Percentiles rank a stretch among this genome's conserved stretches.
phyloP scores from a whole-genome alignment of 2,113 vertebrate species.

The Pluvialis apricaria region DNA sequence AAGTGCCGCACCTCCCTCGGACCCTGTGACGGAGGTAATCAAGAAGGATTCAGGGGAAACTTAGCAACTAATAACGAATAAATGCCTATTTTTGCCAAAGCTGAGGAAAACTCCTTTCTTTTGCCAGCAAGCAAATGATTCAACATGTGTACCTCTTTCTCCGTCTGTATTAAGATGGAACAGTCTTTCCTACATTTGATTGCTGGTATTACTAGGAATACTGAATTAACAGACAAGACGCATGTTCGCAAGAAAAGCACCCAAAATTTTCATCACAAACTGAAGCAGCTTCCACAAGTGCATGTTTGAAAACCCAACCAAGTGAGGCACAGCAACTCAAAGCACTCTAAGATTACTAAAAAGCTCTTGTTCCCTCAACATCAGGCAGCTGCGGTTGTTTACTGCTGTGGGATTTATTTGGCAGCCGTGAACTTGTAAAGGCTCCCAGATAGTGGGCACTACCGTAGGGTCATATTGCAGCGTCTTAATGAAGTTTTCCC shows the following conservation, averaged over 20 bases:
- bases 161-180: not conserved
- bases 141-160: not conserved
- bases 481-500: not conserved
- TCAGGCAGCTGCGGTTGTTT: not conserved
- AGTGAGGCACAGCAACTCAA: not conserved
- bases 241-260: not conserved
- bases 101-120: not conserved
- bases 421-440: not conserved
- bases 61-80: not conserved
- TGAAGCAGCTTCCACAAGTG: not conserved
- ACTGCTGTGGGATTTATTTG: not conserved
- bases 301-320: not conserved
- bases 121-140: not conserved
- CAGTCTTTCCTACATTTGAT: not conserved
- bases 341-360: not conserved
- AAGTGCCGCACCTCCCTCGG: not conserved
- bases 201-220: not conserved
- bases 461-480: not conserved
- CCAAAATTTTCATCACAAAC: not conserved
- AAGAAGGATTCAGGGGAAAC: conserved; percentile 1
- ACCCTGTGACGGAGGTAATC: not conserved
- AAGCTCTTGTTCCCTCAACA: not conserved
- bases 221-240: not conserved
- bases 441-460: not conserved
- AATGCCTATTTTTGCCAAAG: not conserved